These are phyloP conservation scores for Apteryx owenii DNA, from an alignment of 2,113 vertebrate genomes.

Conservation along the genomic window DNA sequence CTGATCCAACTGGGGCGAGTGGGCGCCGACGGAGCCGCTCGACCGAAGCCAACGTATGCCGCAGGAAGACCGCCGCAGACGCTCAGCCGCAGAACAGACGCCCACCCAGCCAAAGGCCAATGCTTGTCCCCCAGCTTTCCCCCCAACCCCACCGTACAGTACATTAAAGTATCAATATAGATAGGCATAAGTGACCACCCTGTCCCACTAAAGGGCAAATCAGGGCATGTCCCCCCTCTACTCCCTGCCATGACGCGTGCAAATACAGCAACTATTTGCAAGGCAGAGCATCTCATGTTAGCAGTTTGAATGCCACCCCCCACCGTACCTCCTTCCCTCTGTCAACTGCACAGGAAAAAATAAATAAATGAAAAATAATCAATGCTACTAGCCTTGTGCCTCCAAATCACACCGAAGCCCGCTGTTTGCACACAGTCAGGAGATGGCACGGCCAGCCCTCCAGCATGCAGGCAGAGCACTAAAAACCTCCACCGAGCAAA, in stretches of 20 bases:
- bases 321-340: background rate
- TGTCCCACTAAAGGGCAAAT: background rate
- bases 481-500: background rate
- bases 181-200: background rate
- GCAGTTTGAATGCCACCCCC: background rate
- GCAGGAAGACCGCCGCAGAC: background rate
- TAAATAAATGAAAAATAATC: background rate
- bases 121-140: background rate
- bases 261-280: background rate
- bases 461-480: background rate
- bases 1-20: conserved; percentile 39
- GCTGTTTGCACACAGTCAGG: background rate
- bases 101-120: accelerated
- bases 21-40: background rate
- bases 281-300: background rate
- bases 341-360: background rate
- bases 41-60: background rate
- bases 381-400: background rate
- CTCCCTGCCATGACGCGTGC: background rate
- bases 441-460: background rate
- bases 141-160: accelerated
- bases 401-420: background rate
- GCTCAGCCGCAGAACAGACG: accelerated
- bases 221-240: background rate
- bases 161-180: background rate